These are phyloP conservation scores for Coenonympha arcania DNA, from an alignment of 2,888 invertebrate genomes.

Conservation along the genomic window DNA sequence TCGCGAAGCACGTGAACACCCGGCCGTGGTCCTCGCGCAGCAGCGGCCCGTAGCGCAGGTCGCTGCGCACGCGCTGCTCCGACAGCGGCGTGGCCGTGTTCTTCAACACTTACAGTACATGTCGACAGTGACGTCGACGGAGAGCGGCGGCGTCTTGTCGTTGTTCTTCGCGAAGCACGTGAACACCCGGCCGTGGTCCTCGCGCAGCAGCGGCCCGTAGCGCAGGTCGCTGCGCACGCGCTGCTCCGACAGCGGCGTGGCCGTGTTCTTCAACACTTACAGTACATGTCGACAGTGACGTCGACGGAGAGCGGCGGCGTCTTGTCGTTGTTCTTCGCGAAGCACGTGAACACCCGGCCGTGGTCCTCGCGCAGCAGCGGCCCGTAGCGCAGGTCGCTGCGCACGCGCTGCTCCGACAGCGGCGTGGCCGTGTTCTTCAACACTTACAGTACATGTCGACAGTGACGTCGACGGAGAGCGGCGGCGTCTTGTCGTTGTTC, in stretches of 20 bases:
- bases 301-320: too few species aligned
- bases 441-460: slow-evolving; percentile 80
- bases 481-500: slow-evolving; percentile 79
- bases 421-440: too few species aligned
- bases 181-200: slow-evolving; percentile 77
- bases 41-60: slow-evolving; percentile 74
- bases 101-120: slow-evolving; percentile 77
- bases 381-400: slow-evolving; percentile 71
- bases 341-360: slow-evolving; percentile 77
- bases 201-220: slow-evolving; percentile 75
- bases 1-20: slow-evolving; percentile 78
- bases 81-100: too few species aligned
- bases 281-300: too few species aligned
- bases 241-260: slow-evolving; percentile 74
- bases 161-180: slow-evolving; percentile 81
- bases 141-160: slow-evolving; percentile 77
- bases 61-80: background rate
- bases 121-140: slow-evolving; percentile 78
- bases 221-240: slow-evolving; percentile 78
- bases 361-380: slow-evolving; percentile 78
- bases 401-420: slow-evolving; percentile 30
- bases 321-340: too few species aligned
- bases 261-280: slow-evolving; percentile 78
- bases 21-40: slow-evolving; percentile 77
- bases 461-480: slow-evolving; percentile 78